Base-by-base conservation (phyloP, 2,797 vertebrate species). In the Cyclopterus lumpus region DNA sequence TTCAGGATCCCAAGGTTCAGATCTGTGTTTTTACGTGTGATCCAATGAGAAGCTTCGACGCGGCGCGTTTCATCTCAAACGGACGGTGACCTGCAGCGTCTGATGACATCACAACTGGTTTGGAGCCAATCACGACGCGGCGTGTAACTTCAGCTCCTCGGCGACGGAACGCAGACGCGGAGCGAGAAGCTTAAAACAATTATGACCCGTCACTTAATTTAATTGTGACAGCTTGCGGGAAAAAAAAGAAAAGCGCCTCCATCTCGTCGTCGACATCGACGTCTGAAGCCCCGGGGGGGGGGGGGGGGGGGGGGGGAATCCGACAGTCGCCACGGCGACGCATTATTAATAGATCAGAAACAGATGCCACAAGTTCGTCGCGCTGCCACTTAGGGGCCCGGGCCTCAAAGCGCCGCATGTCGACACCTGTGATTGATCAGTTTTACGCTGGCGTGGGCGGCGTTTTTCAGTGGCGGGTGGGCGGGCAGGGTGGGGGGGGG, bases 371-470 rank as follows among this genome's bases (percentile, higher is more conserved):
- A 75, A 76, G 74, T 36, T 36, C 68, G 66, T 75, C 85, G 34
- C 63, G 36, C 81, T 78, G 80, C 80, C 87, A 82, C 79, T 66
- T 69, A 73, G 76, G 82, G 82, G 26, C 26, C 83, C 16, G 59
- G 11, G 4, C 77, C 84, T n/a, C 57, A 84, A 84, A 67, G 59
- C 5, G 57, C 68, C 66, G 79, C 79, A 67, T 89, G 81, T 80
- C 81, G 87, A 91, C 91, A 92, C 91, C 91, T 91, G 79, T 79
- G 90, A 92, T 87, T 93, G 92, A 93, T 90, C 87, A 82, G 84
- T 92, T 93, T 84, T 87, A 67, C 84, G 77, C 75, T 6, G 71
- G n/a, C 34, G 34, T 36, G 34, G 36, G 36, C 8, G 36, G 26
- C 26, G 26, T 2, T 26, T n/a, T 28, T 28, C 26, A 28, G 26